Evolutionary conservation across 1,140 invertebrate genomes (phyloP).

Genomic region (Scaptomyza hsui): DNA sequence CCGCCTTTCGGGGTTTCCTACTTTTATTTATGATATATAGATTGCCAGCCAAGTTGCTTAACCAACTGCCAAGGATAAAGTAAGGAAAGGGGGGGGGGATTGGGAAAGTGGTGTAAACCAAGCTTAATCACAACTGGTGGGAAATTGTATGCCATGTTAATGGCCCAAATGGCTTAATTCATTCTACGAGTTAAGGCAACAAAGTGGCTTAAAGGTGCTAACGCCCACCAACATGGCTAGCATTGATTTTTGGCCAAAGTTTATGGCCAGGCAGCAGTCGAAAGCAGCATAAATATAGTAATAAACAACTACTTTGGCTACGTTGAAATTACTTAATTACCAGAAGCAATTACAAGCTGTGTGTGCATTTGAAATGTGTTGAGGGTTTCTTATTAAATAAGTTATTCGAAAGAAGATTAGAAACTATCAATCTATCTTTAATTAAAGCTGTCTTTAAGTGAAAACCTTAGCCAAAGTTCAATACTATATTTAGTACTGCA

Average conservation of each 20-base stretch:
- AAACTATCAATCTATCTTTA: not conserved
- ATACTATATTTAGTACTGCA: no score
- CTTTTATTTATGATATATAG: conserved; percentile 75
- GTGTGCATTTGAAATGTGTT: not conserved
- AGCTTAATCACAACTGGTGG: conserved; percentile 31
- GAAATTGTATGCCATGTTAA: conserved; percentile 36
- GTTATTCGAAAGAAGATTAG: no score
- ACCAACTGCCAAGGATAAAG: conserved; percentile 16
- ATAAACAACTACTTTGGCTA: conserved; percentile 2
- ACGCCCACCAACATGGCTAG: not conserved
- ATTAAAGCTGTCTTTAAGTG: not conserved
- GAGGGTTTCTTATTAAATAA: no score
- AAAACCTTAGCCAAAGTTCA: not conserved
- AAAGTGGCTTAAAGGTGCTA: conserved; percentile 16
- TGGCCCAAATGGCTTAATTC: conserved; percentile 46
- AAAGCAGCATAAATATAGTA: conserved; percentile 10
- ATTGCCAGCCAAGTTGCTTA: conserved; percentile 44
- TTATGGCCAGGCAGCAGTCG: not conserved
- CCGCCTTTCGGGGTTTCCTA: conserved; percentile 12
- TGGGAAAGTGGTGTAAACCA: conserved; percentile 3
- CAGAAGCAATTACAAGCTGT: conserved; percentile 15
- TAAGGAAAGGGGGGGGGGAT: not conserved
- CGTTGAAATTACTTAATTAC: conserved; percentile 19
- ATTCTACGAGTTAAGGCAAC: conserved; percentile 3
- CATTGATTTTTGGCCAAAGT: conserved; percentile 16